Evolutionary conservation across 35 echinoderm and acorn worm species (phyloP).

Genomic region (Lytechinus variegatus): DNA sequence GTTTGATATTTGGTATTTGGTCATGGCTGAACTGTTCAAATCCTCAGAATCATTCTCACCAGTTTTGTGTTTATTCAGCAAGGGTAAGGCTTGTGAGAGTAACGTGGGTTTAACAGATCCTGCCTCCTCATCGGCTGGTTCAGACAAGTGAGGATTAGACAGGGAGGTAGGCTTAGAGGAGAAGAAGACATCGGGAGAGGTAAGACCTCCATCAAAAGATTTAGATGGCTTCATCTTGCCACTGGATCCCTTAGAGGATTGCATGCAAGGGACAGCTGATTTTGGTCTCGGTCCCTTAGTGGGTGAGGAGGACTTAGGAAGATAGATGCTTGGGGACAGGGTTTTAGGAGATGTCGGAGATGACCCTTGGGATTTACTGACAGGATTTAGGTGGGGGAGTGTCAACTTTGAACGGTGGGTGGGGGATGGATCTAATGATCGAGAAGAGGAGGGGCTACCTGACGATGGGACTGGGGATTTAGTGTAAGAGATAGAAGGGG

Average conservation of each 20-base stretch:
- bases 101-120: background rate
- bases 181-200: constrained; percentile 29
- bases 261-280: constrained; percentile 22
- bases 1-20: background rate
- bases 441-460: background rate
- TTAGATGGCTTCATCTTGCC: constrained; percentile 34
- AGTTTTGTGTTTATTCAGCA: background rate
- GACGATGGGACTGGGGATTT: background rate
- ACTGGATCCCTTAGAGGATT: background rate
- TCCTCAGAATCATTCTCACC: background rate
- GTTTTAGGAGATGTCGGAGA: constrained; percentile 28
- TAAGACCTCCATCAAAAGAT: constrained; percentile 32
- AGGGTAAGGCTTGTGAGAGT: background rate
- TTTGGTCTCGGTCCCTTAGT: constrained; percentile 25
- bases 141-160: background rate
- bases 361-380: background rate
- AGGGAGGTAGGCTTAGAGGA: constrained; percentile 25
- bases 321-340: constrained; percentile 7
- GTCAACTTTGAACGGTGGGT: background rate
- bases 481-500: background rate
- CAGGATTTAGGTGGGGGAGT: background rate
- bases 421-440: constrained; percentile 37
- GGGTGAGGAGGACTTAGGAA: constrained; percentile 39
- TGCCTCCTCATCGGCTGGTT: background rate
- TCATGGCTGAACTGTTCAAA: background rate